Conservation (phyloP, 2,797 vertebrate species). For the Coregonus ussuriensis region DNA sequence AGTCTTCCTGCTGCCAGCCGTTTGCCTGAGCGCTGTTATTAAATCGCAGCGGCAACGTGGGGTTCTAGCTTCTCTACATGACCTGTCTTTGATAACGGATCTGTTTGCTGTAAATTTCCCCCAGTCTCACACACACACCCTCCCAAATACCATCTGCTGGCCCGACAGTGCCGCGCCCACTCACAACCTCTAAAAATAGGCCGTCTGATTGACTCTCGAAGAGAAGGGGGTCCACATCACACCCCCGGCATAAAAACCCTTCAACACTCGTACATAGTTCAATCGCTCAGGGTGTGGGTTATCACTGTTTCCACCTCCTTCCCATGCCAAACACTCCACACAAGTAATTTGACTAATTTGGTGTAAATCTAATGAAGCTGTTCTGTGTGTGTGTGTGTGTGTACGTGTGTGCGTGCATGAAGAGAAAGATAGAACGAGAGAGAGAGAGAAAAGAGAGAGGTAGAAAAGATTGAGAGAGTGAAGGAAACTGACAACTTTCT, state of each 20-base stretch:
- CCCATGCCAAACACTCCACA: slow-evolving; percentile 4
- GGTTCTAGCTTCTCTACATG: slow-evolving; percentile 81
- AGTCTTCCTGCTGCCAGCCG: slow-evolving; percentile 49
- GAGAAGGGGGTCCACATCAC: slow-evolving; percentile 56
- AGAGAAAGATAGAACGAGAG: not conserved
- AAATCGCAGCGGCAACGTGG: slow-evolving; percentile 68
- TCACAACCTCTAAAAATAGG: slow-evolving; percentile 79
- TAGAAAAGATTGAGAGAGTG: not conserved
- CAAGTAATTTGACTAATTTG: slow-evolving; percentile 35
- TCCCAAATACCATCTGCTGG: slow-evolving; percentile 88
- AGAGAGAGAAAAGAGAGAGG: not conserved
- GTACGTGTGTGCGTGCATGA: not conserved
- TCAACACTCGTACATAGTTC: slow-evolving; percentile 44
- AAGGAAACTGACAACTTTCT: slow-evolving; percentile 7
- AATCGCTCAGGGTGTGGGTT: slow-evolving; percentile 30
- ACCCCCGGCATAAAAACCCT: slow-evolving; percentile 34
- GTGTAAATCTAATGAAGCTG: slow-evolving; percentile 26
- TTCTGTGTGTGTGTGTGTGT: slow-evolving; percentile 10
- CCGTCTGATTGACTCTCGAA: slow-evolving; percentile 66
- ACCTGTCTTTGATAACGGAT: slow-evolving; percentile 93
- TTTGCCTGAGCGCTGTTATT: slow-evolving; percentile 74
- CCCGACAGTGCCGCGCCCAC: slow-evolving; percentile 62
- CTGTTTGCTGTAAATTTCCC: slow-evolving; percentile 92
- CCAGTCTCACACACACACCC: slow-evolving; percentile 62
- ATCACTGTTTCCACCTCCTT: slow-evolving; percentile 40